Conservation (phyloP, 2,888 invertebrate species). For the Dolichopus griseipennis region DNA sequence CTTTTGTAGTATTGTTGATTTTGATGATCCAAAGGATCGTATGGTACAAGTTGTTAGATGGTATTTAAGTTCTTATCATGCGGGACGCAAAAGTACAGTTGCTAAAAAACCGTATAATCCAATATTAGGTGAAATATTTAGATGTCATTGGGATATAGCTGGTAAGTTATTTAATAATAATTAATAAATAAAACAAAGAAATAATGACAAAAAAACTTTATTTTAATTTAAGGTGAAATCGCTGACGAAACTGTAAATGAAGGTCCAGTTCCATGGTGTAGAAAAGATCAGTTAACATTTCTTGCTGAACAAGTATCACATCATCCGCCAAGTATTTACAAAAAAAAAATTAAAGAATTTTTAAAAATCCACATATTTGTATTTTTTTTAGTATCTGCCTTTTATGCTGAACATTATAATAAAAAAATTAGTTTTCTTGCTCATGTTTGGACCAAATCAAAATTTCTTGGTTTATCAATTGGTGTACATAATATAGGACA, state of each 20-base stretch:
- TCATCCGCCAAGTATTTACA: slow-evolving; percentile 87
- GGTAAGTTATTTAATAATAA: slow-evolving; percentile 26
- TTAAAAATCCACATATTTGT: slow-evolving; percentile 2
- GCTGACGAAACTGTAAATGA: slow-evolving; percentile 49
- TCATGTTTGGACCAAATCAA: slow-evolving; percentile 98
- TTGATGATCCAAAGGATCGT: slow-evolving; percentile 73
- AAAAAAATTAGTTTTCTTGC: slow-evolving; percentile 88
- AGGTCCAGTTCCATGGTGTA: slow-evolving; percentile 89
- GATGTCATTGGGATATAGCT: slow-evolving; percentile 75
- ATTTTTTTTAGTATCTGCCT: slow-evolving; percentile 73
- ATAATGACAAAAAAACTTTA: neutral
- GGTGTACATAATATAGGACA: slow-evolving; percentile 97
- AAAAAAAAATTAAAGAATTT: neutral
- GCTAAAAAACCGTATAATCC: slow-evolving; percentile 99
- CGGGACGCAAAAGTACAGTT: slow-evolving; percentile 91
- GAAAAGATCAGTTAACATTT: slow-evolving; percentile 79
- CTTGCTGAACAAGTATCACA: slow-evolving; percentile 98
- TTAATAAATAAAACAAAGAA: neutral
- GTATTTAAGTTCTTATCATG: slow-evolving; percentile 98
- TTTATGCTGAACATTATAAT: slow-evolving; percentile 93
- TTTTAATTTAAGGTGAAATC: slow-evolving; percentile 23
- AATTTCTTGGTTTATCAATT: slow-evolving; percentile 93
- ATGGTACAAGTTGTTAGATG: slow-evolving; percentile 92
- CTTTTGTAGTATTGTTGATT: slow-evolving; percentile 72
- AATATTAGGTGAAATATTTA: slow-evolving; percentile 91